Evolutionary conservation across 1,140 invertebrate genomes (phyloP), one percentile per base, ranked within the genome.

Genomic region (Acromyrmex heyeri): DNA sequence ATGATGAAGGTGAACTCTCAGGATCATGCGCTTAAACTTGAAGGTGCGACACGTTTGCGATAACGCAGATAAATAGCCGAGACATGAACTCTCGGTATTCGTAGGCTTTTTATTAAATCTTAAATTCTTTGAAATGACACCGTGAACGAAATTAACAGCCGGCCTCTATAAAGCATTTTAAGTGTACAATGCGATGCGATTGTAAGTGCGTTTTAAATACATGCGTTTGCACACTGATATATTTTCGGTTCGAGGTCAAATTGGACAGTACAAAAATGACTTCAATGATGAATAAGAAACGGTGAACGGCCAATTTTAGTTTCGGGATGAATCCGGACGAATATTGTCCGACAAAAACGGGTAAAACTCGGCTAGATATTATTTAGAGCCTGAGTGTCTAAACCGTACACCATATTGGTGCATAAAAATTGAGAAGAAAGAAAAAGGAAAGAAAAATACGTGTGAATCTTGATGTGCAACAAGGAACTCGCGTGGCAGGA

Each of bases 341-440:
- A 67, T 86, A 64, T 82, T 82, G 85, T 83, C 55, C 69, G 79
- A 75, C 21, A 61, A 73, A 92, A 91, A 90, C 91, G 91, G 91
- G 91, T 92, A 91, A 34, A 67, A 91, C 87, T 89, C 88, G 86
- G 88, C 88, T n/a, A 61, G 79, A 50, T 86, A 57, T 86, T 86
- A 61, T 65, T 86, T 72, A 72, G 78, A 72, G 82, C 64, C 73
- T 85, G 89, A 89, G 88, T 72, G 67, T 86, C 70, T 87, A 72
- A 90, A 78, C 87, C 86, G 86, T 91, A 89, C 92, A 92, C 91
- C 92, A 93, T 93, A 93, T 92, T 92, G 92, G 92, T 93, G 92
- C 89, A 88, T 87, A 50, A 55, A 24, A 70, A 34, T 82, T 86
- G 64, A 85, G 62, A 50, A 59, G 14, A 53, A 79, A 67, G 30